These are phyloP conservation scores for Heterohyrax brucei DNA, from an alignment of 2,797 vertebrate genomes.

Conservation along the genomic window DNA sequence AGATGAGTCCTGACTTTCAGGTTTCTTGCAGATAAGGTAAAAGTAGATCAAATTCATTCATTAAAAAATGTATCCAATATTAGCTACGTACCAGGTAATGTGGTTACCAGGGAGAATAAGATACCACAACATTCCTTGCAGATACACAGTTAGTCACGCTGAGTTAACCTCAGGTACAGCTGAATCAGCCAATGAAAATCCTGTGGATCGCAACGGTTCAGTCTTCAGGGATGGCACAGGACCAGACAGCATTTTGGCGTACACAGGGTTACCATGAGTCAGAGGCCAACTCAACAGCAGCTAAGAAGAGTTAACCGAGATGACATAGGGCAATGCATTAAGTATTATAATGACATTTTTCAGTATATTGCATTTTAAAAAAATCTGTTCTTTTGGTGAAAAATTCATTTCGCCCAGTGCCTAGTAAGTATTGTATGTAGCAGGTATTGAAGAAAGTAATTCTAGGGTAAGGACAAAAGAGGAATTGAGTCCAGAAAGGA, in stretches of 20 bases:
- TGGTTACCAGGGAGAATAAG: not conserved
- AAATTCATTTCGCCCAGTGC: not conserved
- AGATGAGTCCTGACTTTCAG: conserved; percentile 16
- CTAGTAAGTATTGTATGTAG: not conserved
- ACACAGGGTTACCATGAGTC: too few species aligned
- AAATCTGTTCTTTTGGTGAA: not conserved
- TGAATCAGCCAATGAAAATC: too few species aligned
- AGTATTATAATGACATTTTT: not conserved
- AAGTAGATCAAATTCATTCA: not conserved
- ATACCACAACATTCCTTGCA: not conserved
- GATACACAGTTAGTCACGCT: not conserved
- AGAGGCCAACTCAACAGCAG: too few species aligned
- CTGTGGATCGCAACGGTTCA: too few species aligned
- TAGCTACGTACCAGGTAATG: not conserved
- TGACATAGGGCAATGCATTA: not conserved
- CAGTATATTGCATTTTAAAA: not conserved
- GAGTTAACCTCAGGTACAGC: not conserved
- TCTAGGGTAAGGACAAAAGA: not conserved
- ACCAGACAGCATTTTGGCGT: too few species aligned
- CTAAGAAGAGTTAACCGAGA: not conserved
- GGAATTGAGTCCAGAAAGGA: not conserved
- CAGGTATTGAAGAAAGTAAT: not conserved
- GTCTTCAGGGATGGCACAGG: too few species aligned
- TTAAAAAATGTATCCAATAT: not conserved
- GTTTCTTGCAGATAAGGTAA: not conserved